phyloP scores from a whole-genome alignment of 2,113 vertebrate genomes.

The Theristicus caerulescens region DNA sequence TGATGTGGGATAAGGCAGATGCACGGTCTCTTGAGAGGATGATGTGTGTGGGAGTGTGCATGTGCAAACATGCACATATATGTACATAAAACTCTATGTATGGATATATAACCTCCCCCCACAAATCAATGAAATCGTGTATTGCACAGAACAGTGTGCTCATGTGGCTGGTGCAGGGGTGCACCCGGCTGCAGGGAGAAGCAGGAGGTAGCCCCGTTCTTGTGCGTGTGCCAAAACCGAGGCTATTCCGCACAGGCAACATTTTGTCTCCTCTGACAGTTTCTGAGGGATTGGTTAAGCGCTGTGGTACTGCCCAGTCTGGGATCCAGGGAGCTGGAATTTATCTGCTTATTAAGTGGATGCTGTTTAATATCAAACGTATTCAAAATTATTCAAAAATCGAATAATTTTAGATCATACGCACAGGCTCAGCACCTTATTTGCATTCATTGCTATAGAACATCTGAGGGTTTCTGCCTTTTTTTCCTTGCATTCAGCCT shows the following conservation, averaged over 20 bases:
- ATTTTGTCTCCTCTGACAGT: not conserved
- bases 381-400: not conserved
- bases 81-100: fast-evolving
- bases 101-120: not conserved
- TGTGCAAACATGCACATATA: not conserved
- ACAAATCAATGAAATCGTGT: fast-evolving
- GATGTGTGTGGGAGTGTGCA: not conserved
- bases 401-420: not conserved
- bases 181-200: not conserved
- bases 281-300: not conserved
- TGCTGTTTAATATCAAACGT: not conserved
- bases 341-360: not conserved
- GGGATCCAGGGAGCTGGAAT: not conserved
- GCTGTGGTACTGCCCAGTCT: not conserved
- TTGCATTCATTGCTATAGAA: not conserved
- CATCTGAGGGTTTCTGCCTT: not conserved
- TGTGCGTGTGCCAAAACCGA: fast-evolving
- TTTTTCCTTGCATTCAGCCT: not conserved
- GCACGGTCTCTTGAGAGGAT: not conserved
- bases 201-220: fast-evolving
- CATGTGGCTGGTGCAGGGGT: not conserved
- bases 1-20: not conserved
- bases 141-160: not conserved
- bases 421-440: not conserved
- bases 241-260: not conserved